Base-by-base conservation (phyloP, 92 coral and sea anemone species). In the Muricea muricata region DNA sequence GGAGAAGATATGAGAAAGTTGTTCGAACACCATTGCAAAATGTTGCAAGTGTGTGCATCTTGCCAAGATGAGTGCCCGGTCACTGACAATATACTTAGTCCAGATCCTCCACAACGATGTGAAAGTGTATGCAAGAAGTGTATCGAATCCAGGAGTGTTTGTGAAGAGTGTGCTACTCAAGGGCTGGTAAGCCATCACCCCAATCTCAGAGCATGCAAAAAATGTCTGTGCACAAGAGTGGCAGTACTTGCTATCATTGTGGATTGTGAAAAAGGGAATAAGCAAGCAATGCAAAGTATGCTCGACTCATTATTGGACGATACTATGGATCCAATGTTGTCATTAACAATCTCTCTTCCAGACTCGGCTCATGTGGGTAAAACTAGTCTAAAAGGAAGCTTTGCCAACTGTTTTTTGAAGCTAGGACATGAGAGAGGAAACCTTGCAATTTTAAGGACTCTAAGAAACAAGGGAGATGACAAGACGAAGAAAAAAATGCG, bases 251-350 rank as follows among this genome's bases (percentile, higher is more conserved):
- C 28, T 56, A 4, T 48, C 23, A 52, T 63, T 39, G 79, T 66
- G 30, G 88, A 83, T 39, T 88, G 91, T 32, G 88, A 88, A 39
- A 85, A 88, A 77, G 88, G 91, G 1, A 88, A 88, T 60, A 88
- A 88, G 55, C 33, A 71, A 45, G 91, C 91, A 15, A 66, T 88
- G 81, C 1, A 30, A 5, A 71, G 50, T 0, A 84, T 89, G 14
- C 32, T 12, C 0, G 82, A 89, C 30, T 6, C 63, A 17, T 18
- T 71, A 28, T 23, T 41, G 24, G 68, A 84, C 6, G 83, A 80
- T 5, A 68, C 85, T 3, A 45, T 42, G 24, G 75, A 88, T 66
- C 85, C 91, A 35, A 25, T 26, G 45, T 71, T 88, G 54, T 65
- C 84, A 8, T 69, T 88, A 57, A 7, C 54, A 7, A 6, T 52